Evolutionary conservation across 2,113 vertebrate genomes (phyloP).

Genomic region (Misgurnus anguillicaudatus): DNA sequence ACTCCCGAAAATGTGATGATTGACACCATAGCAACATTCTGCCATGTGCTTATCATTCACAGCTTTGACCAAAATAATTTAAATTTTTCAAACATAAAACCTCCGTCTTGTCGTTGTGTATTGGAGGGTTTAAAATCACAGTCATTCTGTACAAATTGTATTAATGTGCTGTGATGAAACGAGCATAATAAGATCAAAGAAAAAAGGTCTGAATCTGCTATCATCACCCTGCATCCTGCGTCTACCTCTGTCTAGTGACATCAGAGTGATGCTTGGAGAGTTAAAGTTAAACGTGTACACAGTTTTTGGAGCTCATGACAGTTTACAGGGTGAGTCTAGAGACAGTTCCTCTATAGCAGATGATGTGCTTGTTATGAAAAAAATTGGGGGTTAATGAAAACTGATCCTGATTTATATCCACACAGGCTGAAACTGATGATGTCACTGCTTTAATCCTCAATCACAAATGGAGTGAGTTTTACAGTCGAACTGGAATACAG

Average conservation of each 20-base stretch:
- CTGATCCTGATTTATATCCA: neutral
- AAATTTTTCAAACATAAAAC: too few relatives aligned
- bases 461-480: slow-evolving; percentile 79
- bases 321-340: slow-evolving; percentile 79
- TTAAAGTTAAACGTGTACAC: slow-evolving; percentile 76
- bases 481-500: slow-evolving; percentile 80
- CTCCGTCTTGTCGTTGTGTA: too few relatives aligned
- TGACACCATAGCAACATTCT: too few relatives aligned
- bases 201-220: slow-evolving; percentile 66
- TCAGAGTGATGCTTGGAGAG: slow-evolving; percentile 71
- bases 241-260: slow-evolving; percentile 63
- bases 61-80: too few relatives aligned
- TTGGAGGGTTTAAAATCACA: too few relatives aligned
- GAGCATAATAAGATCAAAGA: too few relatives aligned
- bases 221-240: slow-evolving; percentile 54
- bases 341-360: too few relatives aligned
- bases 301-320: slow-evolving; percentile 77
- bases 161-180: too few relatives aligned
- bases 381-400: neutral
- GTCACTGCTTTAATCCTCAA: slow-evolving; percentile 83
- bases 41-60: too few relatives aligned
- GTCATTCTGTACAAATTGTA: too few relatives aligned
- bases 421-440: slow-evolving; percentile 64
- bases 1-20: too few relatives aligned
- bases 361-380: neutral